Base-by-base conservation (phyloP, 64 coral and sea anemone species). In the Exaiptasia diaphana region DNA sequence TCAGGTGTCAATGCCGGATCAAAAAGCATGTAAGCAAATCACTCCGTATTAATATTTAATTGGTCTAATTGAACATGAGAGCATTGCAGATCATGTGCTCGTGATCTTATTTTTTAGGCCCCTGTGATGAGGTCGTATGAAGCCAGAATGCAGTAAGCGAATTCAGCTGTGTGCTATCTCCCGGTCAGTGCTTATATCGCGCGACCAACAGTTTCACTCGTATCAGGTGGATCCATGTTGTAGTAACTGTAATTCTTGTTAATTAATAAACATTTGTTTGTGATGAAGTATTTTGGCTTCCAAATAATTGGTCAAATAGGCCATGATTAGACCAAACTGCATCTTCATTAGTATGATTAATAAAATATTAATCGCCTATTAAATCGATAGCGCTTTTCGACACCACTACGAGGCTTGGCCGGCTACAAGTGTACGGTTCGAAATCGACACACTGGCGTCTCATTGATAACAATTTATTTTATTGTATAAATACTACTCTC, bases 11-110 rank as follows among this genome's bases (percentile, higher is more conserved):
- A 42, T 29, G 81, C 91, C 86, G 86, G 91, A 94, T 94, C 91
- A 94, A 88, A 94, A 89, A 94, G 91, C 91, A 94, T 89, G 91
- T 94, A 94, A 94, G 91, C 91, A 94, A 94, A 94, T 94, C 91
- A 89, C 73, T 76, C 80, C 74, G 89, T 94, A 94, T 94, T 94
- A 94, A 94, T 94, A 94, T 94, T 94, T 94, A 94, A 94, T 94
- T 94, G 86, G 74, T 85, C 86, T 94, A 94, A 94, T 94, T 94
- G 91, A 94, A 89, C 72, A 94, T 94, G 86, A 94, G 91, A 94
- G 91, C 85, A 83, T 94, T 77, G 91, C 80, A 88, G 87, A 94
- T 94, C 85, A 89, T 87, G 79, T 83, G 82, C 79, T 78, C 73
- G 86, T 73, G 78, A 71, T 83, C 84, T 84, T 82, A 83, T 87